Conservation (phyloP, 1,140 invertebrate genomes). For the Lepeophtheirus salmonis region DNA sequence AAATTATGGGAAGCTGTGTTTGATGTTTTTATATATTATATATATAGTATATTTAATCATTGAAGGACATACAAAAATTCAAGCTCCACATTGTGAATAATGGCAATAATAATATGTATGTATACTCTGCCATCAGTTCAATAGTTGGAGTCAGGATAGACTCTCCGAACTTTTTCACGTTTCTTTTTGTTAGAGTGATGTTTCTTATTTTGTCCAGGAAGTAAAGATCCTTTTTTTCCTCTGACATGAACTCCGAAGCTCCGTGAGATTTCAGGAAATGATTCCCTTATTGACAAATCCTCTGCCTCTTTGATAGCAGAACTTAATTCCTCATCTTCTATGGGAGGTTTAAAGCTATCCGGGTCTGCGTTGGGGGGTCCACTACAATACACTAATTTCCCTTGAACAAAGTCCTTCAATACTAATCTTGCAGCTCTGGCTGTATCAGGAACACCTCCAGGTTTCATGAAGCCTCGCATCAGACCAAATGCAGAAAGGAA, state of each 20-base stretch:
- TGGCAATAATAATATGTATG: no score
- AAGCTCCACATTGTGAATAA: no score
- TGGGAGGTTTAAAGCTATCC: constrained; percentile 39
- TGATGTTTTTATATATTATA: no score
- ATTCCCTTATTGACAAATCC: not conserved
- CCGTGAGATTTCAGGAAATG: not conserved
- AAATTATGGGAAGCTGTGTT: no score
- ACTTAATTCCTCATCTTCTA: not conserved
- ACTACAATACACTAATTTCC: constrained; percentile 59
- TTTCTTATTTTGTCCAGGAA: not conserved
- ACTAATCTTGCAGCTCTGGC: constrained; percentile 66
- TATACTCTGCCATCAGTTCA: no score
- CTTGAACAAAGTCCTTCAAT: constrained; percentile 80
- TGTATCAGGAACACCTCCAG: constrained; percentile 78
- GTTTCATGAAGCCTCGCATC: constrained; percentile 87
- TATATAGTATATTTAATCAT: no score
- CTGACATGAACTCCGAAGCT: not conserved
- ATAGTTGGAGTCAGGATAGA: no score
- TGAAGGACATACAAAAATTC: no score
- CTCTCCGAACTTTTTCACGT: constrained; percentile 1
- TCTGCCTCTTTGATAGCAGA: not conserved
- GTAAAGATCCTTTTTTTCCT: not conserved
- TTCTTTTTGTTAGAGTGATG: not conserved
- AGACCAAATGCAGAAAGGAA: constrained; percentile 33
- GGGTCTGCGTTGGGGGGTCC: constrained; percentile 58